A percentile compares a stretch with the other conserved stretches of the same genome.
phyloP scores from a whole-genome alignment of 1,140 invertebrate species.

The Drosophila kepulauana region DNA sequence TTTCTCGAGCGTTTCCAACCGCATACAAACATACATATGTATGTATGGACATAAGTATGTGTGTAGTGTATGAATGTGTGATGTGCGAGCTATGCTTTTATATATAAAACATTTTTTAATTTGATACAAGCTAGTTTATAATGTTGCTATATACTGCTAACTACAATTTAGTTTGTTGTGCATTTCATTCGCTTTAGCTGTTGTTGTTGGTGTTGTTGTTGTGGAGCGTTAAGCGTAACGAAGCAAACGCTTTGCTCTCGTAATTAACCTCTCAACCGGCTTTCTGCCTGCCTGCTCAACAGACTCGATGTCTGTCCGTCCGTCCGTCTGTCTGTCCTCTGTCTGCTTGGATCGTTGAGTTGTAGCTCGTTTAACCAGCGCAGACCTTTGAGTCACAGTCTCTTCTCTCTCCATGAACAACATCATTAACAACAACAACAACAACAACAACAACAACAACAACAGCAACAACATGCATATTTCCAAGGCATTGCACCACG shows the following conservation, averaged over 20 bases:
- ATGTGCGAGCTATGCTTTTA: neutral
- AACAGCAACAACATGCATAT: constrained; percentile 50
- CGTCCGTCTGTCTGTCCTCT: constrained; percentile 23
- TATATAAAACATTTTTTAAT: constrained; percentile 39
- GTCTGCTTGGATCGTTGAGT: constrained; percentile 17
- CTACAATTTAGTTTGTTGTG: constrained; percentile 39
- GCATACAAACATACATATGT: constrained; percentile 5
- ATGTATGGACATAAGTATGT: neutral
- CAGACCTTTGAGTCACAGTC: constrained; percentile 56
- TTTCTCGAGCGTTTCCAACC: constrained; percentile 32
- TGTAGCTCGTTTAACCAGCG: constrained; percentile 57
- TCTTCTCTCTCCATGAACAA: constrained; percentile 11
- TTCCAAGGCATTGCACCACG: constrained; percentile 42
- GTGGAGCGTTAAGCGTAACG: constrained; percentile 72
- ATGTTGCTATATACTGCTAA: constrained; percentile 40
- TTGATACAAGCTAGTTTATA: constrained; percentile 42
- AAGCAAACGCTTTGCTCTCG: constrained; percentile 75
- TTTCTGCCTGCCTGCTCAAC: constrained; percentile 66
- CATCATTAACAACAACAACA: constrained; percentile 4
- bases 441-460: constrained; percentile 17
- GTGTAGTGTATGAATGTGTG: constrained; percentile 7
- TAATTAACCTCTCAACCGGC: constrained; percentile 82
- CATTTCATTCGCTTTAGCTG: constrained; percentile 18
- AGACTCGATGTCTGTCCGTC: constrained; percentile 13
- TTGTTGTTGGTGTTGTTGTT: constrained; percentile 26